Conservation (phyloP, 2,113 vertebrate genomes). For the Ivindomyrus marchei region DNA sequence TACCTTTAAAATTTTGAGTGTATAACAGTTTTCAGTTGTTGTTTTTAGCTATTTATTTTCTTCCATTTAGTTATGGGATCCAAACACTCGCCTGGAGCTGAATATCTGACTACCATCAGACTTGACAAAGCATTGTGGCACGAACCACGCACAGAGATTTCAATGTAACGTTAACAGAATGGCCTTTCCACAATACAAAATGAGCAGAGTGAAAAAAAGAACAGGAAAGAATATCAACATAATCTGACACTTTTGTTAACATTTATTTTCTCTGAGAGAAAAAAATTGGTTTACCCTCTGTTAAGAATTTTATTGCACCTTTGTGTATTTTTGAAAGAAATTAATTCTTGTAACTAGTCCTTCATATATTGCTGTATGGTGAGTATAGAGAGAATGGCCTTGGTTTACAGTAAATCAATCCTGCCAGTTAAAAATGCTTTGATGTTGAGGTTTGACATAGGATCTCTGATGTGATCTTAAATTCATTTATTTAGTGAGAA, state of each 20-base stretch:
- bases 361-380: constrained; percentile 22
- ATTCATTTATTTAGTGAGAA: neutral
- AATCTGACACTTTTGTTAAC: constrained; percentile 12
- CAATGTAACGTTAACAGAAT: constrained; percentile 55
- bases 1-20: constrained; percentile 68
- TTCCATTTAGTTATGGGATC: constrained; percentile 57
- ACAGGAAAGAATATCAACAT: constrained; percentile 9
- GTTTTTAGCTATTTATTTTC: constrained; percentile 43
- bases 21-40: constrained; percentile 58
- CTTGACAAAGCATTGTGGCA: constrained; percentile 38
- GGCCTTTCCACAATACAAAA: constrained; percentile 52
- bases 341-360: neutral
- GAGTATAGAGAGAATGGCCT: neutral
- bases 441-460: neutral
- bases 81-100: constrained; percentile 54
- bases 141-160: constrained; percentile 48
- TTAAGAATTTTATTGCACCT: constrained; percentile 25
- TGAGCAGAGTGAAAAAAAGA: constrained; percentile 23
- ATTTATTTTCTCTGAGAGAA: constrained; percentile 11
- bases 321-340: constrained; percentile 1
- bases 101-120: constrained; percentile 23
- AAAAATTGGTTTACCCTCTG: neutral
- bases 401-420: neutral
- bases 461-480: neutral
- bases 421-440: neutral